Evolutionary conservation across 2,888 invertebrate genomes (phyloP).

Genomic region (Xestia c-nigrum): DNA sequence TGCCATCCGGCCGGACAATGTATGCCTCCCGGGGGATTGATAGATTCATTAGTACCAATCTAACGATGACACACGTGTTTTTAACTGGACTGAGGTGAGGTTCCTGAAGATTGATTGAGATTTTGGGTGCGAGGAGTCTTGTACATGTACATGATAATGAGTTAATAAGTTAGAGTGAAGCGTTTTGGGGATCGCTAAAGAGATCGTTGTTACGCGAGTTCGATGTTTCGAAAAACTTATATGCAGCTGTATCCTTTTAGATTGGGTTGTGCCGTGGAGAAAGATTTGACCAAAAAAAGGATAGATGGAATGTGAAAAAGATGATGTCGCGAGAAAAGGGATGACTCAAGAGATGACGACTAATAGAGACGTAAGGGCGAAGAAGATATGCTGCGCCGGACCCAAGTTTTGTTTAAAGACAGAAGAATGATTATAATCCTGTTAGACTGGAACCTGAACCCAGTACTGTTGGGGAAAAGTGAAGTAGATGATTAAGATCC

Average conservation of each 20-base stretch:
- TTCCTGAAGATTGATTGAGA: constrained; percentile 50
- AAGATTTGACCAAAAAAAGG: not conserved
- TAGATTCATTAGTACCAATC: constrained; percentile 72
- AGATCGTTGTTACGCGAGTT: no score
- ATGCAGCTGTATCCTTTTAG: not conserved
- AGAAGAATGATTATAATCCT: not conserved
- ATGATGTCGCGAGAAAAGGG: not conserved
- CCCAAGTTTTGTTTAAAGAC: not conserved
- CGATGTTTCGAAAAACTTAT: not conserved
- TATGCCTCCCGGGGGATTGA: constrained; percentile 80
- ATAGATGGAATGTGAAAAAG: not conserved
- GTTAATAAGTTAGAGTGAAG: constrained; percentile 2
- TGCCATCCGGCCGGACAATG: constrained; percentile 71
- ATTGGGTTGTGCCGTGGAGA: not conserved
- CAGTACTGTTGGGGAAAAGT: not conserved
- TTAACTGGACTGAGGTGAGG: constrained; percentile 62
- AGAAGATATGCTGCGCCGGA: not conserved
- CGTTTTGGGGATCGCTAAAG: not conserved
- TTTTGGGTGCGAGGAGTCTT: constrained; percentile 30
- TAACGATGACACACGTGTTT: constrained; percentile 67
- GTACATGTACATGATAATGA: constrained; percentile 14
- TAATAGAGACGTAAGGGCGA: not conserved
- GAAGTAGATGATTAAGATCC: not conserved
- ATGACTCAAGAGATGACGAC: not conserved
- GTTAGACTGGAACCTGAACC: not conserved